Evolutionary conservation across 2,113 vertebrate species (phyloP), one percentile per base, ranked within the genome.

Genomic region (Pithys albifrons): DNA sequence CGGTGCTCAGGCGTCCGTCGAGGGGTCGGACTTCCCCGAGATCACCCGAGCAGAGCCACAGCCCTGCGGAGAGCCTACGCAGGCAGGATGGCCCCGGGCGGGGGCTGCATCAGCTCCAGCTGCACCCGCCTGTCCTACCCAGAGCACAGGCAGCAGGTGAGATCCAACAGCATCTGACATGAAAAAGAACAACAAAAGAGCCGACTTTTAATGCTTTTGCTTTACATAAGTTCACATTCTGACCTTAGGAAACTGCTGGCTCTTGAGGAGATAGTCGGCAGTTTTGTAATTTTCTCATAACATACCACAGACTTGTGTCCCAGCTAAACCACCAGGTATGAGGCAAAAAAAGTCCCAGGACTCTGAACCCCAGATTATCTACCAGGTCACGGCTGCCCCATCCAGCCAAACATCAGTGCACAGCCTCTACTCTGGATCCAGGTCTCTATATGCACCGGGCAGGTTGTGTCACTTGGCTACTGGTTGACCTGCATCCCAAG

Each of bases 251-350:
- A 72, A 35, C 55, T 83, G 46, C 73, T 70, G 61, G 28, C 16
- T 83, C n/a, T 85, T 64, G 33, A 49, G 71, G 31, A 54, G 77
- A 12, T 27, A 43, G 33, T 14, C 2, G 2, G 61, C 29, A 51
- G 66, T 93, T 95, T 96, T 78, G 31, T 95, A 97, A 95, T 27
- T 23, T 89, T 58, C 69, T 24, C 24, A 64, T 89, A 86, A 91
- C 73, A 24, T 89, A 72, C 28, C 74, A 70, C 37, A 73, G 69
- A 72, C 67, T 48, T 54, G 29, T 22, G 52, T 33, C 79, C 65
- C 25, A 10, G 61, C 82, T 64, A 48, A 84, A 78, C 14, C 22
- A 28, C 10, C 51, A 77, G 35, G 6, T 39, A 22, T 6, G 61
- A 62, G 43, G 51, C 28, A 3, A 17, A 46, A 67, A 83, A 73